Percentiles rank a stretch among this genome's conserved stretches.
Conservation (phyloP, 2,113 vertebrate genomes). For the Coracopsis vasa region DNA sequence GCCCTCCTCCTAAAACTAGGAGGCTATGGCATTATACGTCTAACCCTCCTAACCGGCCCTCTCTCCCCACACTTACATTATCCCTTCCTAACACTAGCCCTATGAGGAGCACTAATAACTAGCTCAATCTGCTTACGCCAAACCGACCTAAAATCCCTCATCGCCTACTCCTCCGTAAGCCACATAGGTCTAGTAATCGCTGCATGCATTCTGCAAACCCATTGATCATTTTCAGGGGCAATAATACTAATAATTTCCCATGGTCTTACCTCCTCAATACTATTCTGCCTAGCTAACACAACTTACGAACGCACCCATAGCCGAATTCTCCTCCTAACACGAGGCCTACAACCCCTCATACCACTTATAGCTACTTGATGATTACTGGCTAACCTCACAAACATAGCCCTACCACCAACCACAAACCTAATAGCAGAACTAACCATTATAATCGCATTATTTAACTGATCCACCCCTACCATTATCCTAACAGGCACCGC, state of each 20-base stretch:
- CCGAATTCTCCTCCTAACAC: fast-evolving
- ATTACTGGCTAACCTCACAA: fast-evolving
- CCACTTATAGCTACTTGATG: background rate
- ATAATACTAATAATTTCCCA: background rate
- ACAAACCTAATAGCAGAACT: background rate
- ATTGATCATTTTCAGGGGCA: background rate
- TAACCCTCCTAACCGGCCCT: fast-evolving
- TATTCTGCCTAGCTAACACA: background rate
- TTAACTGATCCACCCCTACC: fast-evolving
- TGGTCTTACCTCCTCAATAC: fast-evolving
- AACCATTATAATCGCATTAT: fast-evolving
- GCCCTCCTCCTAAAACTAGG: fast-evolving
- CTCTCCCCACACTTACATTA: fast-evolving
- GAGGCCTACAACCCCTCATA: fast-evolving
- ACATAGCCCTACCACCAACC: fast-evolving
- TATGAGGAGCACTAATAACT: too few relatives aligned
- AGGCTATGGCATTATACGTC: fast-evolving
- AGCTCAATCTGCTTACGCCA: too few relatives aligned
- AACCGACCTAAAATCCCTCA: too few relatives aligned
- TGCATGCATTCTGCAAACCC: background rate
- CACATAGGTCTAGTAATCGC: too few relatives aligned
- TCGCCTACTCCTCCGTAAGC: too few relatives aligned
- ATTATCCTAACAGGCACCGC: fast-evolving
- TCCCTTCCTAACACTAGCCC: fast-evolving
- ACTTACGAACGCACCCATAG: background rate